Percentiles rank a stretch among this genome's conserved stretches.
These are phyloP conservation scores for Melanostigma gelatinosum DNA, from an alignment of 2,113 vertebrate genomes.

Conservation along the genomic window DNA sequence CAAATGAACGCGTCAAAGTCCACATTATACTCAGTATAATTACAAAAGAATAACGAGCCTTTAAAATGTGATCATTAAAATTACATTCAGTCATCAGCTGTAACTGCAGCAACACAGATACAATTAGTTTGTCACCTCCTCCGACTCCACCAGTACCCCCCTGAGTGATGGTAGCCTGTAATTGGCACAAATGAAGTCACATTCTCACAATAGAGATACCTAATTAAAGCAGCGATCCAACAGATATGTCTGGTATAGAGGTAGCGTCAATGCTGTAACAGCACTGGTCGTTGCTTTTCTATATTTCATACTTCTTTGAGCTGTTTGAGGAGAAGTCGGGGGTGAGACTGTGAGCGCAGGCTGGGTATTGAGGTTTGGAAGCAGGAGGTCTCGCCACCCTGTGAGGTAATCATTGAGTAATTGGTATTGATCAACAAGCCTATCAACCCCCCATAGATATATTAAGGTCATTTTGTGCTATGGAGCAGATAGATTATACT, in stretches of 20 bases:
- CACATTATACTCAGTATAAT: conserved; percentile 4
- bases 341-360: conserved; percentile 2
- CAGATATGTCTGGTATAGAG: conserved; percentile 6
- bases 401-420: conserved; percentile 56
- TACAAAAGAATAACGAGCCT: background rate
- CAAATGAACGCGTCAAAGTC: conserved; percentile 15
- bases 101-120: conserved; percentile 17
- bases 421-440: conserved; percentile 61
- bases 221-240: conserved; percentile 35
- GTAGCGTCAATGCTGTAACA: conserved; percentile 1
- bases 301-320: background rate
- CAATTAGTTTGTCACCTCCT: conserved; percentile 17
- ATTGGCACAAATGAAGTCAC: conserved; percentile 32
- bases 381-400: conserved; percentile 37
- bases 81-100: conserved; percentile 22
- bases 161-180: conserved; percentile 21
- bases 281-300: background rate
- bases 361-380: conserved; percentile 40
- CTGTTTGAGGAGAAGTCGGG: background rate
- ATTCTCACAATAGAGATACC: background rate
- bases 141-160: conserved; percentile 5
- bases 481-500: conserved; percentile 16
- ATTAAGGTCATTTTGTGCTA: conserved; percentile 32
- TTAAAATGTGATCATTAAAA: conserved; percentile 37
- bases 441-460: conserved; percentile 42